Evolutionary conservation across 2,888 invertebrate genomes (phyloP).

Genomic region (Zygogramma bicolorata): DNA sequence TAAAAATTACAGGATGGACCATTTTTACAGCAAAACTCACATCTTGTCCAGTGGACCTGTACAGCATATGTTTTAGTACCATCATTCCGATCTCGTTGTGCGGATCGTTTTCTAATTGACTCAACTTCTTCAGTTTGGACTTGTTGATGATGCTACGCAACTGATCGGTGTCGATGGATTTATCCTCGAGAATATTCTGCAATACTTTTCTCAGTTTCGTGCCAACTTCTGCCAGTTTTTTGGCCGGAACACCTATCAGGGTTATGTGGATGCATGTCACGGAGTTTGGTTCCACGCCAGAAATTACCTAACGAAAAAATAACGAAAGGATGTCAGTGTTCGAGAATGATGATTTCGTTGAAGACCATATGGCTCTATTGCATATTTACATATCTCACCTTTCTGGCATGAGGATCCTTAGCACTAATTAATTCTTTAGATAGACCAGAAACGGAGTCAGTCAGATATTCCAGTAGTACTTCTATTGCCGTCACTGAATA

Average conservation of each 20-base stretch:
- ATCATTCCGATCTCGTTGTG: conserved; percentile 82
- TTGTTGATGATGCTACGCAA: conserved; percentile 80
- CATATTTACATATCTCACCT: conserved; percentile 69
- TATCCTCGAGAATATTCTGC: conserved; percentile 66
- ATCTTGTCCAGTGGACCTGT: conserved; percentile 79
- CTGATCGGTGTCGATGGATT: conserved; percentile 80
- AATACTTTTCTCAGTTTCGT: conserved; percentile 70
- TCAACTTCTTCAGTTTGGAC: conserved; percentile 76
- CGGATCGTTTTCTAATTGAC: conserved; percentile 81
- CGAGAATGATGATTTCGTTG: too few relatives aligned
- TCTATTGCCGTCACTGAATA: conserved; percentile 75
- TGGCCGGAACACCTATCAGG: conserved; percentile 81
- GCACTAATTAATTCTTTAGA: conserved; percentile 86
- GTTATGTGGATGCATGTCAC: conserved; percentile 77
- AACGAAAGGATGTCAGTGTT: conserved; percentile 3
- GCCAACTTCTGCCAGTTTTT: conserved; percentile 75
- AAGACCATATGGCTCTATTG: too few relatives aligned
- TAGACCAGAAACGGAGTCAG: conserved; percentile 88
- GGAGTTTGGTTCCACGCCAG: conserved; percentile 70
- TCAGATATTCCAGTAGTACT: conserved; percentile 83
- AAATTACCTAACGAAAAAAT: neutral
- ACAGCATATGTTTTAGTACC: conserved; percentile 86
- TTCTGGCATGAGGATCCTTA: conserved; percentile 84
- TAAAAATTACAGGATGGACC: too few relatives aligned
- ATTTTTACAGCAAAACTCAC: conserved; percentile 69